A percentile compares a stretch with the other conserved stretches of the same genome.
Conservation (phyloP, 2,888 invertebrate species). For the Pandemis cinnamomeana region DNA sequence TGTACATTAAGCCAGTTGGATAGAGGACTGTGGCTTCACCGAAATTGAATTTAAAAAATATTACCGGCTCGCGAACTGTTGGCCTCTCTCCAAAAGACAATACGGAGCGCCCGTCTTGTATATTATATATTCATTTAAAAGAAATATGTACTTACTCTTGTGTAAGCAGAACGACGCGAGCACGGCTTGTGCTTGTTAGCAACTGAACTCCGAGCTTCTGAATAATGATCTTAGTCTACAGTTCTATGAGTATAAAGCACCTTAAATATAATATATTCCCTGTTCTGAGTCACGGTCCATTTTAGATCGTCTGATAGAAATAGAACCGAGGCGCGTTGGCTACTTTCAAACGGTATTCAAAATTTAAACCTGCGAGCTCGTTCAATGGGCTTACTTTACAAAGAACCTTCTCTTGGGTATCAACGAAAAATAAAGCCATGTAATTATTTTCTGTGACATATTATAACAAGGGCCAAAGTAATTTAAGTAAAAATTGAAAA, state of each 20-base stretch:
- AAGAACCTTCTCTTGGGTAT: not conserved
- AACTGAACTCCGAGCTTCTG: slow-evolving; percentile 48
- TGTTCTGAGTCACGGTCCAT: slow-evolving; percentile 16
- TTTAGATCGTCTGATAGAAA: slow-evolving; percentile 21
- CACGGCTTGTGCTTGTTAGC: slow-evolving; percentile 61
- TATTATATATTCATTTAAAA: slow-evolving; percentile 72
- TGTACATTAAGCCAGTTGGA: slow-evolving; percentile 81
- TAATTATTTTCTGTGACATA: not conserved
- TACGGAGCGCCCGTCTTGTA: slow-evolving; percentile 70
- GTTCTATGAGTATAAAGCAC: slow-evolving; percentile 22
- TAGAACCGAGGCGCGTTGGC: slow-evolving; percentile 3
- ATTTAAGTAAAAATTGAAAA: not conserved
- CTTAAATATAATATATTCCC: slow-evolving; percentile 30
- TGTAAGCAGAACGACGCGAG: slow-evolving; percentile 55
- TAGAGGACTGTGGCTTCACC: slow-evolving; percentile 79
- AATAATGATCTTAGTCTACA: slow-evolving; percentile 48
- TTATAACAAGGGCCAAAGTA: not conserved
- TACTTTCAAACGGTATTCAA: slow-evolving; percentile 16
- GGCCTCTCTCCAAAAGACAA: slow-evolving; percentile 82
- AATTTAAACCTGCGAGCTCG: slow-evolving; percentile 1
- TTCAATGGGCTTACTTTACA: slow-evolving; percentile 17
- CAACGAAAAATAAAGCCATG: not conserved
- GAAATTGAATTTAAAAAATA: slow-evolving; percentile 85
- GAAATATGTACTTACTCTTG: slow-evolving; percentile 68
- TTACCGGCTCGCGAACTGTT: slow-evolving; percentile 78